phyloP scores from a whole-genome alignment of 1,140 invertebrate genomes.

The Bathynomus jamesi region DNA sequence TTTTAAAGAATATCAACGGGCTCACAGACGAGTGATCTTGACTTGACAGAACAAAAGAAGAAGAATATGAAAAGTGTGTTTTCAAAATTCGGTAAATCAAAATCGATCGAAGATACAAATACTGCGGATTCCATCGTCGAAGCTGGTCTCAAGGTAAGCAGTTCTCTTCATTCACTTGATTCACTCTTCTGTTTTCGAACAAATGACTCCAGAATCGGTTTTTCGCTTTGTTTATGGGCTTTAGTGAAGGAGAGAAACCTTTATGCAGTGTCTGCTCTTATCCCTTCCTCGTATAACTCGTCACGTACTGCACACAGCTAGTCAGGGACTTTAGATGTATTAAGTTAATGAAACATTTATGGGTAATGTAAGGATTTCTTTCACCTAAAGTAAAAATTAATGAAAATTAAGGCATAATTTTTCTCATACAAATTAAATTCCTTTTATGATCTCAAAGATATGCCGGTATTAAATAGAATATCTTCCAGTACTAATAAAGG shows the following conservation, averaged over 20 bases:
- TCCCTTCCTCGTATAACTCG: too few species aligned
- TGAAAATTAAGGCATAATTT: too few species aligned
- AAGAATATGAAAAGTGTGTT: slow-evolving; percentile 74
- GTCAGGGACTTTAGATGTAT: not conserved
- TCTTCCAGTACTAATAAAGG: too few species aligned
- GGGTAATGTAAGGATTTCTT: too few species aligned
- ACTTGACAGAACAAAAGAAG: slow-evolving; percentile 64
- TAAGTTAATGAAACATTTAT: too few species aligned
- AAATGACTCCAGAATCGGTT: too few species aligned
- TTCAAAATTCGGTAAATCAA: slow-evolving; percentile 73
- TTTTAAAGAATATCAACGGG: slow-evolving; percentile 62
- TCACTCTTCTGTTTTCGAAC: not conserved
- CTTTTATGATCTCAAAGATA: too few species aligned
- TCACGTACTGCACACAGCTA: not conserved
- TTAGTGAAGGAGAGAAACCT: not conserved
- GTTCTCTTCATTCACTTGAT: not conserved
- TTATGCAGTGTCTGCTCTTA: too few species aligned
- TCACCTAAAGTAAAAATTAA: too few species aligned
- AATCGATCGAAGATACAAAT: slow-evolving; percentile 56
- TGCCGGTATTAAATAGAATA: too few species aligned
- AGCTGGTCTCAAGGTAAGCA: slow-evolving; percentile 40
- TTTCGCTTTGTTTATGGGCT: not conserved
- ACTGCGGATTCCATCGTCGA: slow-evolving; percentile 39
- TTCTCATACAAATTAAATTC: too few species aligned
- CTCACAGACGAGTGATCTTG: slow-evolving; percentile 72